Evolutionary conservation across 2,888 invertebrate species (phyloP).

Genomic region (Meiosimyza platycephala): DNA sequence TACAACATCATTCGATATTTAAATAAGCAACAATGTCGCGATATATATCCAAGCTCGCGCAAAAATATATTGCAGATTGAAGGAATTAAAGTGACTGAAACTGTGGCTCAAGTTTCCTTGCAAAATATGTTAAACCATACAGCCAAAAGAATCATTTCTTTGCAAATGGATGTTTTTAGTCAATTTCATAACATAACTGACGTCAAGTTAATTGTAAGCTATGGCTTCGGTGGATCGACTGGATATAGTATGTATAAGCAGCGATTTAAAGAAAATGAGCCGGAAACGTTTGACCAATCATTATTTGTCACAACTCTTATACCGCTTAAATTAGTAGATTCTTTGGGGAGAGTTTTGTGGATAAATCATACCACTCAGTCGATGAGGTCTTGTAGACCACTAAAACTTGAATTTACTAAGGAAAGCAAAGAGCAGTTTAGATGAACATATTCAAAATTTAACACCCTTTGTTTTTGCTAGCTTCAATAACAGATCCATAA

Average conservation of each 20-base stretch:
- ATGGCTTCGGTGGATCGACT: background rate
- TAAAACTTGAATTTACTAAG: slow-evolving; percentile 7
- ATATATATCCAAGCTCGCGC: background rate
- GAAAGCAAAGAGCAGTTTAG: slow-evolving; percentile 11
- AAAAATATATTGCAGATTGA: background rate
- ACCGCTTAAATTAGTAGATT: slow-evolving; percentile 13
- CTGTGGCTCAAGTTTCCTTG: slow-evolving; percentile 3
- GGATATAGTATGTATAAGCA: background rate
- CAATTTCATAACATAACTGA: background rate
- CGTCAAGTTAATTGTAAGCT: background rate
- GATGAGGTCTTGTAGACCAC: slow-evolving; percentile 17
- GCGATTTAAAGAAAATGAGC: too few species aligned
- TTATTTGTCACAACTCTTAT: background rate
- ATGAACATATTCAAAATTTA: slow-evolving; percentile 18
- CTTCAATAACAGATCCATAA: too few species aligned
- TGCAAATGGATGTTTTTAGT: background rate
- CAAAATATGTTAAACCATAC: background rate
- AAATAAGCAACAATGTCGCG: background rate
- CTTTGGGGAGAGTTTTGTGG: slow-evolving; percentile 10
- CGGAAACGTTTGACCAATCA: too few species aligned
- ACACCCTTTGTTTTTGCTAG: background rate
- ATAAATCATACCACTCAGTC: slow-evolving; percentile 12
- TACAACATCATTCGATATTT: background rate
- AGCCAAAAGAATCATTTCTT: background rate
- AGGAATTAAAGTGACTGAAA: background rate